Percentiles rank a stretch among this genome's conserved stretches.
These are phyloP conservation scores for Fistularia commersonii DNA, from an alignment of 2,797 vertebrate species.

Conservation along the genomic window DNA sequence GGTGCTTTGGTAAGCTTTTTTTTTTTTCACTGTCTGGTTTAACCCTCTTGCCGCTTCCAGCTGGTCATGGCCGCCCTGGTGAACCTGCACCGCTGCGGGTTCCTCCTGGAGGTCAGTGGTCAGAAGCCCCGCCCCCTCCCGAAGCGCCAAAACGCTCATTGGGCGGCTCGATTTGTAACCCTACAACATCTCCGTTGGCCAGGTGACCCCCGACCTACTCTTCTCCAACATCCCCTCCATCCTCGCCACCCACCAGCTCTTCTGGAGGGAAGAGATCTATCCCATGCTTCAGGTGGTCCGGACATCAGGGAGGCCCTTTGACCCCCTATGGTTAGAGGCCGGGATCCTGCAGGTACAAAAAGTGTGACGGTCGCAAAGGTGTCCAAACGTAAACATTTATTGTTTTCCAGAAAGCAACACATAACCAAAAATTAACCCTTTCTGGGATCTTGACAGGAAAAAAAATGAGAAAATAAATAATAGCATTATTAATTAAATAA, in stretches of 20 bases:
- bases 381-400: no score
- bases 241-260: constrained; percentile 72
- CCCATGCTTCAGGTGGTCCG: constrained; percentile 75
- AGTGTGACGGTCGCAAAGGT: no score
- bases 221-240: constrained; percentile 80
- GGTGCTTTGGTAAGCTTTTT: not conserved
- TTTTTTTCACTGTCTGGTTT: not conserved
- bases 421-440: no score
- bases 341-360: constrained; percentile 83
- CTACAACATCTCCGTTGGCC: constrained; percentile 9
- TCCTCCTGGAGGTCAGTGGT: constrained; percentile 76
- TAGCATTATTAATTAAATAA: no score
- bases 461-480: no score
- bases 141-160: constrained; percentile 17
- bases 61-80: constrained; percentile 70
- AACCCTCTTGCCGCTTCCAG: constrained; percentile 44
- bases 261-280: constrained; percentile 81
- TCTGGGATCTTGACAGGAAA: no score
- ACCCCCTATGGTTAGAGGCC: constrained; percentile 74
- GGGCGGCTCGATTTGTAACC: constrained; percentile 18
- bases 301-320: constrained; percentile 72
- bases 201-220: constrained; percentile 72
- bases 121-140: constrained; percentile 6
- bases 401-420: no score
- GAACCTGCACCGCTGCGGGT: constrained; percentile 61